A percentile compares a stretch with the other conserved stretches of the same genome.
These are phyloP conservation scores for Panopea generosa DNA, from an alignment of 2,888 invertebrate species.

Conservation along the genomic window DNA sequence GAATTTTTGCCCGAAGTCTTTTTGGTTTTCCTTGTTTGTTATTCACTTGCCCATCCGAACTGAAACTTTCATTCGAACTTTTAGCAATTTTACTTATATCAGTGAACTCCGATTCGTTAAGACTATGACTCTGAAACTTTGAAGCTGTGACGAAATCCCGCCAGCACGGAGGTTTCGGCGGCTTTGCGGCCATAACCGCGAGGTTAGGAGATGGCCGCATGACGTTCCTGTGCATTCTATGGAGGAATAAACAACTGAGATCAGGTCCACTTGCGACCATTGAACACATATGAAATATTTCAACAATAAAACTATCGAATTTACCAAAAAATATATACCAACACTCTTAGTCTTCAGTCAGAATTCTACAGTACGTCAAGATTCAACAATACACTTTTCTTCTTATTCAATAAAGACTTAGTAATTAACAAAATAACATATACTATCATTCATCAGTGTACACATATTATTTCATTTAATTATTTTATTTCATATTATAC, in stretches of 20 bases:
- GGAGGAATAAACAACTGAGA: constrained; percentile 6
- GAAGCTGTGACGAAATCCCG: constrained; percentile 72
- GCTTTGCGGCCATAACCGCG: constrained; percentile 64
- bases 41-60: constrained; percentile 54
- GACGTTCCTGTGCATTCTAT: constrained; percentile 57
- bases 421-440: no score
- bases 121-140: constrained; percentile 24
- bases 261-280: constrained; percentile 39
- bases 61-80: constrained; percentile 64
- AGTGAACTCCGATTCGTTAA: constrained; percentile 55
- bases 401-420: no score
- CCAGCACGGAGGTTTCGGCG: constrained; percentile 82
- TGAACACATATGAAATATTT: constrained; percentile 39
- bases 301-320: not conserved
- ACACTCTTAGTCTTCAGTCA: no score
- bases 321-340: not conserved
- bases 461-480: no score
- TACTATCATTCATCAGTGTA: no score
- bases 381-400: no score
- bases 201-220: constrained; percentile 52
- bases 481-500: no score
- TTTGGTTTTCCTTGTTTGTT: constrained; percentile 66
- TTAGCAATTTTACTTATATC: constrained; percentile 60
- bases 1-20: constrained; percentile 75
- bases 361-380: no score